Evolutionary conservation across 2,888 invertebrate genomes (phyloP).

Genomic region (Altica lythri): DNA sequence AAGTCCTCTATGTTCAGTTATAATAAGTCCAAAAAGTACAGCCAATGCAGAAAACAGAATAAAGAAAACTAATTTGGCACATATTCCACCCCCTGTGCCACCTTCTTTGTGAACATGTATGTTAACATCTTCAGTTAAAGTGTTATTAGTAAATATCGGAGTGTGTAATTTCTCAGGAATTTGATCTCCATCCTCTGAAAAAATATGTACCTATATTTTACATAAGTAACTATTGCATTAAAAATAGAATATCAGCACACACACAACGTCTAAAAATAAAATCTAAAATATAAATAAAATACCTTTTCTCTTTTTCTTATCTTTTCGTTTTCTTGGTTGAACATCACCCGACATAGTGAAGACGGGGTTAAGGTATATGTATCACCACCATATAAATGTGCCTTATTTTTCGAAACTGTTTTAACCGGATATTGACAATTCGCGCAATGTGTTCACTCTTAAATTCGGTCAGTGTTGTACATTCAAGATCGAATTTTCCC

Average conservation of each 20-base stretch:
- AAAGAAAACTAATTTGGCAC: conserved; percentile 83
- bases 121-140: conserved; percentile 67
- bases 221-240: conserved; percentile 26
- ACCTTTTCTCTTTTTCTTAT: conserved; percentile 84
- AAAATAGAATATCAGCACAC: conserved; percentile 41
- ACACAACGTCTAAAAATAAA: conserved; percentile 42
- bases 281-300: conserved; percentile 44
- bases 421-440: conserved; percentile 31
- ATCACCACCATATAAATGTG: conserved; percentile 39
- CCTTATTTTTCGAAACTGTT: conserved; percentile 28
- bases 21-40: conserved; percentile 76
- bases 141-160: conserved; percentile 37
- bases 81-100: conserved; percentile 81
- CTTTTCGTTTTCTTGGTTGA: conserved; percentile 84
- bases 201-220: conserved; percentile 26
- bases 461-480: conserved; percentile 21
- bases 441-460: conserved; percentile 26
- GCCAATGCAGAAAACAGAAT: conserved; percentile 71
- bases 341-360: conserved; percentile 83
- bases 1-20: conserved; percentile 78
- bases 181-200: conserved; percentile 45
- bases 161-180: conserved; percentile 42
- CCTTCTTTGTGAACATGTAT: conserved; percentile 79
- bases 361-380: conserved; percentile 34
- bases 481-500: conserved; percentile 31